These are phyloP conservation scores for Nothobranchius furzeri DNA, from an alignment of 2,113 vertebrate genomes.

Conservation along the genomic window DNA sequence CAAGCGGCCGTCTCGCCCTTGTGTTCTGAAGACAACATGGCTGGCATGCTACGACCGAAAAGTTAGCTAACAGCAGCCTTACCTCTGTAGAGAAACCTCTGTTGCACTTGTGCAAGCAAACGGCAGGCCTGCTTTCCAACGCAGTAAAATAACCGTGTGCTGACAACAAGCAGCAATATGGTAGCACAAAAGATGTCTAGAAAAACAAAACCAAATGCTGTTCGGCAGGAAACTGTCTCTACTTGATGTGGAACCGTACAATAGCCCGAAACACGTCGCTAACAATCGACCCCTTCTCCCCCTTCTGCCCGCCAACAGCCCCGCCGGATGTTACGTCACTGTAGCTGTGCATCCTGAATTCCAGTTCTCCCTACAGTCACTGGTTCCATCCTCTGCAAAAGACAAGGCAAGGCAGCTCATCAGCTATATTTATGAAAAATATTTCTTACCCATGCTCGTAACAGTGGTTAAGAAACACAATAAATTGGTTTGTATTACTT, in stretches of 20 bases:
- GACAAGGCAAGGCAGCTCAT: too few species aligned
- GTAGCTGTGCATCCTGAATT: background rate
- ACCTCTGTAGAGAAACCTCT: slow-evolving; percentile 58
- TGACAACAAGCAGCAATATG: too few species aligned
- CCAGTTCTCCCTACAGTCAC: too few species aligned
- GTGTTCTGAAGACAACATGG: slow-evolving; percentile 52
- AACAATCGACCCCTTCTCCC: slow-evolving; percentile 17
- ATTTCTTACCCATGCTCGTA: too few species aligned
- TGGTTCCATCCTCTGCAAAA: too few species aligned
- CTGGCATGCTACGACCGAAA: slow-evolving; percentile 23
- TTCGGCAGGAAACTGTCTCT: background rate
- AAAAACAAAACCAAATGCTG: background rate
- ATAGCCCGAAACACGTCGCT: slow-evolving; percentile 48
- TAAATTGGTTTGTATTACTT: too few species aligned
- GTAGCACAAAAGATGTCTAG: background rate
- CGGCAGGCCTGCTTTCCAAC: slow-evolving; percentile 21
- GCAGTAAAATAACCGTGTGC: background rate
- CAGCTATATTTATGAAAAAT: too few species aligned
- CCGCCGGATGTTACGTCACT: slow-evolving; percentile 51
- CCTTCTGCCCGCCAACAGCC: slow-evolving; percentile 78
- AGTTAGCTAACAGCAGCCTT: slow-evolving; percentile 48
- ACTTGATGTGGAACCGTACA: slow-evolving; percentile 38
- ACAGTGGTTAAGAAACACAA: too few species aligned
- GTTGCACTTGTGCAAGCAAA: slow-evolving; percentile 1
- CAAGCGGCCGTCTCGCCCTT: too few species aligned